Evolutionary conservation across 1,140 invertebrate genomes (phyloP), one percentile per base, ranked within the genome.

Genomic region (Psix sp.): DNA sequence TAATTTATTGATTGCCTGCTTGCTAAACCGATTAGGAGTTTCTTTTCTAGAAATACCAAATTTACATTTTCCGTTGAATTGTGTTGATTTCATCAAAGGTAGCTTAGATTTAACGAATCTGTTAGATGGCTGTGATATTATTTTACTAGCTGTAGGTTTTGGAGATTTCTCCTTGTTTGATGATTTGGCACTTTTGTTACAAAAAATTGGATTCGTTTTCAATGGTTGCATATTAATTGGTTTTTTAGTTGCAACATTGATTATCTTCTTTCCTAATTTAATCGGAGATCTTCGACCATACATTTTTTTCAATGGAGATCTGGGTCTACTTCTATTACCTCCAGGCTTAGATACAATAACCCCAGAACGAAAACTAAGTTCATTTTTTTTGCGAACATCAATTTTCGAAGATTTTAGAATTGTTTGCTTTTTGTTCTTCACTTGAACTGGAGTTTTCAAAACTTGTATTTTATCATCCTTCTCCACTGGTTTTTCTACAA

Each of bases 241-340:
- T 39, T 52, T 73, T 48, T 66, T 77, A 3, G 48, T 7, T 9
- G 75, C 39, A 14, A 60, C 36, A 21, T 46, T 63, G 3, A 45
- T 49, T n/a, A 39, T 51, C 40, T 82, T 86, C 38, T 75, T 85
- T 0, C 77, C 24, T 0, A 79, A 57, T 49, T 84, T 84, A 16
- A 83, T 52, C 0, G 85, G 84, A 3, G 84, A 85, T 65, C 67
- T 81, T 49, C 81, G 76, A 20, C 80, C 79, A 16, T 76, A 70
- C 6, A 82, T 17, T 54, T 80, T 83, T 49, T 86, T 86, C 0
- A 79, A 33, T 4, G 86, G 85, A 7, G 85, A 87, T 66, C 72
- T 86, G 10, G 84, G 76, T 71, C 84, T 80, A 0, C 65, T 35
- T 73, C 72, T 82, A 4, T 51, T 51, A 3, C 14, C 10, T 15